Evolutionary conservation across 2,888 invertebrate genomes (phyloP).

Genomic region (Nomada goodeniana): DNA sequence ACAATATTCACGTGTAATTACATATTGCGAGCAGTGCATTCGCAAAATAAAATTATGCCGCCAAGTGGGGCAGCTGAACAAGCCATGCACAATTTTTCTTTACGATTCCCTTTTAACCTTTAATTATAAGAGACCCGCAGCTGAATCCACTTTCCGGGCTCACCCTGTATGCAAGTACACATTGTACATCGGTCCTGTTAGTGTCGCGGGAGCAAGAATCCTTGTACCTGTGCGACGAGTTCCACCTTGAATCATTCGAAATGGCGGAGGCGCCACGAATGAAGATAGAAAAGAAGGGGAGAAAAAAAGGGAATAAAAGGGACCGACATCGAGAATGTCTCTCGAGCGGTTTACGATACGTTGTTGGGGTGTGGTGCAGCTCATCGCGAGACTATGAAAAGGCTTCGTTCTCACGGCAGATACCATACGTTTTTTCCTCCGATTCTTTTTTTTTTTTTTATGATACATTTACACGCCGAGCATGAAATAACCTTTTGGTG

Average conservation of each 20-base stretch:
- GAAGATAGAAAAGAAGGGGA: conserved; percentile 35
- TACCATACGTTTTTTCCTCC: conserved; percentile 6
- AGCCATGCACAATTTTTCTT: too few relatives aligned
- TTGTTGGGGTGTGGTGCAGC: conserved; percentile 58
- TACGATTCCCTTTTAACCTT: neutral
- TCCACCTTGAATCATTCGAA: conserved; percentile 51
- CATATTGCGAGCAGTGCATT: neutral
- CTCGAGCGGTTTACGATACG: conserved; percentile 64
- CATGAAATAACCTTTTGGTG: conserved; percentile 5
- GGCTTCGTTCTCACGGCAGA: conserved; percentile 72
- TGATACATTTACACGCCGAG: conserved; percentile 2
- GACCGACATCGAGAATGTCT: conserved; percentile 52
- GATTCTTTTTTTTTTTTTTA: conserved; percentile 37
- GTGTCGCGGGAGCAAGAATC: conserved; percentile 35
- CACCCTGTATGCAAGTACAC: conserved; percentile 7
- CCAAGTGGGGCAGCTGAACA: too few relatives aligned
- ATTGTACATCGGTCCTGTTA: conserved; percentile 24
- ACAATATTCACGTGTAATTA: neutral
- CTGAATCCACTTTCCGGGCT: neutral
- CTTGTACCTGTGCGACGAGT: conserved; percentile 55
- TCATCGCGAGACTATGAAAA: conserved; percentile 50
- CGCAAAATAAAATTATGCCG: too few relatives aligned
- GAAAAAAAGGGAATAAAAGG: conserved; percentile 48
- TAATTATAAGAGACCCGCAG: neutral
- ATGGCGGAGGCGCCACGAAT: conserved; percentile 58